Evolutionary conservation across 1,140 invertebrate species (phyloP).

Genomic region (Lethocerus indicus): DNA sequence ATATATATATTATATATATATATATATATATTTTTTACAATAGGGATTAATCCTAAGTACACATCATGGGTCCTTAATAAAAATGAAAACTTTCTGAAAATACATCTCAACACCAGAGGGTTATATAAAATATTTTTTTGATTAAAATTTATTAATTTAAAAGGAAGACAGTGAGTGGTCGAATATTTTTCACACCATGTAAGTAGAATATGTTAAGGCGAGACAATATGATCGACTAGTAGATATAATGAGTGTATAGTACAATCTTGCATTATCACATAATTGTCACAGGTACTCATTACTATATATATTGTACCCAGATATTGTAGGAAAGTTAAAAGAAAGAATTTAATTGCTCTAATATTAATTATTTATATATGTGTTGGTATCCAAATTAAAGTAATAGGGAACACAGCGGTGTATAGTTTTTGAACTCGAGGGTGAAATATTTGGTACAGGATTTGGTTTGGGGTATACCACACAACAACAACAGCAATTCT

Average conservation of each 20-base stretch:
- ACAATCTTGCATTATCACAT: slow-evolving; percentile 8
- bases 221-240: slow-evolving; percentile 7
- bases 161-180: slow-evolving; percentile 9
- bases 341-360: background rate
- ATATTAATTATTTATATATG: background rate
- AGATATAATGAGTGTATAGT: slow-evolving; percentile 7
- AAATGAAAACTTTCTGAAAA: slow-evolving; percentile 1
- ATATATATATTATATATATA: slow-evolving; percentile 5
- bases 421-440: background rate
- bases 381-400: background rate
- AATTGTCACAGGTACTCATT: slow-evolving; percentile 6
- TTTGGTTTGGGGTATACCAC: slow-evolving; percentile 1
- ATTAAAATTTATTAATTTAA: slow-evolving; percentile 3
- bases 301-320: slow-evolving; percentile 3
- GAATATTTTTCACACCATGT: slow-evolving; percentile 2
- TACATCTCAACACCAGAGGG: slow-evolving; percentile 1
- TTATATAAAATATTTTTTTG: slow-evolving; percentile 6
- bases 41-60: slow-evolving; percentile 1
- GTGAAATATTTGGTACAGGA: slow-evolving; percentile 2
- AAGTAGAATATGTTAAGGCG: slow-evolving; percentile 4
- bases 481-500: slow-evolving; percentile 3
- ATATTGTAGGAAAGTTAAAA: slow-evolving; percentile 3
- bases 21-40: slow-evolving; percentile 5
- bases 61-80: background rate
- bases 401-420: too few relatives aligned